Base-by-base conservation (phyloP, 1,140 invertebrate species). In the Araneus ventricosus region DNA sequence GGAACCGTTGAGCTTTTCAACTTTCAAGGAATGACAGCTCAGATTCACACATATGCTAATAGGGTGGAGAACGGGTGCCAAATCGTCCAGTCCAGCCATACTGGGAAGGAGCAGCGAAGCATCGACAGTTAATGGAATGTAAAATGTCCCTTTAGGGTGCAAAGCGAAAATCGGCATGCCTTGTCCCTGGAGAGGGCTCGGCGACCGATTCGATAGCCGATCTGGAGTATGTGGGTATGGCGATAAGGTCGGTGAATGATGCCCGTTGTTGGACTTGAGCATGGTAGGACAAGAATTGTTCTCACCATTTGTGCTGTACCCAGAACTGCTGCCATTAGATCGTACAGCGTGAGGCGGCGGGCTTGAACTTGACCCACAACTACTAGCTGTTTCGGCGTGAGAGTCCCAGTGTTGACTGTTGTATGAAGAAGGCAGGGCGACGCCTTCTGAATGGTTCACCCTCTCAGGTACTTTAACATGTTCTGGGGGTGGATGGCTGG, bases 1-100 rank as follows among this genome's bases (percentile, higher is more conserved):
- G 27, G 41, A 24, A 7, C 34, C 57, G 14, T 84, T 82, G 22
- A 67, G 34, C 39, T 88, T 88, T 6, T 89, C 92, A 20, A 89
- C 92, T 70, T 93, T 93, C 57, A 93, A 27, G 24, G 92, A 93
- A 89, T 94, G 94, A 63, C 67, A 67, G 88, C 94, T 94, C 90
- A 98, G 98, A 95, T 98, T 98, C 2, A 99, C 98, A 94, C 97
- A 98, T 93, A 99, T 98, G 30, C 97, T 98, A 86, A 99, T 97
- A 4, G 98, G 98, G 96, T 99, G 98, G 27, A 99, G 96, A 14
- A 98, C 96, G 7, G 97, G 96, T 17, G 97, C 96, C 59, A 94
- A 41, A 14, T 94, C 94, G 10, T 93, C 93, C 75, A 75, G 14
- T 82, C 96, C 96, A 14, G 96, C 96, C 3, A 98, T 95, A 94